Conservation (phyloP, 1,140 invertebrate species). For the Bilobella aurantiaca region DNA sequence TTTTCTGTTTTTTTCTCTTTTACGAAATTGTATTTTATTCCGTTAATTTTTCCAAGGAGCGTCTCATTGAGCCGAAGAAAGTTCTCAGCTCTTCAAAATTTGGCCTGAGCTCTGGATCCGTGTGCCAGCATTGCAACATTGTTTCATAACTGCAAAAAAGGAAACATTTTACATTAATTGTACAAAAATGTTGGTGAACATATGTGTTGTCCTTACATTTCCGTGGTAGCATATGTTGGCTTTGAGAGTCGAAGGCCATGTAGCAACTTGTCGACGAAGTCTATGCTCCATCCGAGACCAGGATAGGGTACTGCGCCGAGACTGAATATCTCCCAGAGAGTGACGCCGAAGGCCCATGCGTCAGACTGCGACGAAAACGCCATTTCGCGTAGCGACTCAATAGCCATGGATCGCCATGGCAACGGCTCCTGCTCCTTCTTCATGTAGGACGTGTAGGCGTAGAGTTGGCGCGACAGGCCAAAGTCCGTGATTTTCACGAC, state of each 20-base stretch:
- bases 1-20: no score
- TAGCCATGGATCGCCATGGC: slow-evolving; percentile 45
- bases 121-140: slow-evolving; percentile 50
- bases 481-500: slow-evolving; percentile 70
- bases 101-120: slow-evolving; percentile 44
- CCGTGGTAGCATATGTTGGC: slow-evolving; percentile 60
- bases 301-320: slow-evolving; percentile 38
- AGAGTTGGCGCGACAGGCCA: slow-evolving; percentile 42
- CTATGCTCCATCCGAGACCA: slow-evolving; percentile 44
- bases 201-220: slow-evolving; percentile 52
- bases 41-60: not conserved
- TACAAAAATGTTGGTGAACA: not conserved
- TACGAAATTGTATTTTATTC: no score
- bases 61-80: not conserved
- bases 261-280: slow-evolving; percentile 42
- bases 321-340: slow-evolving; percentile 44
- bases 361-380: slow-evolving; percentile 43
- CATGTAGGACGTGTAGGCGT: slow-evolving; percentile 13
- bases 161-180: not conserved
- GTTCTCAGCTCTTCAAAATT: slow-evolving; percentile 39
- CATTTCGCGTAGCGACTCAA: slow-evolving; percentile 42
- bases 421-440: slow-evolving; percentile 30
- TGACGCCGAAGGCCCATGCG: slow-evolving; percentile 44
- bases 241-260: slow-evolving; percentile 43
- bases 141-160: slow-evolving; percentile 40